phyloP scores from a whole-genome alignment of 2,113 vertebrate genomes.

The Poeciliopsis prolifica region DNA sequence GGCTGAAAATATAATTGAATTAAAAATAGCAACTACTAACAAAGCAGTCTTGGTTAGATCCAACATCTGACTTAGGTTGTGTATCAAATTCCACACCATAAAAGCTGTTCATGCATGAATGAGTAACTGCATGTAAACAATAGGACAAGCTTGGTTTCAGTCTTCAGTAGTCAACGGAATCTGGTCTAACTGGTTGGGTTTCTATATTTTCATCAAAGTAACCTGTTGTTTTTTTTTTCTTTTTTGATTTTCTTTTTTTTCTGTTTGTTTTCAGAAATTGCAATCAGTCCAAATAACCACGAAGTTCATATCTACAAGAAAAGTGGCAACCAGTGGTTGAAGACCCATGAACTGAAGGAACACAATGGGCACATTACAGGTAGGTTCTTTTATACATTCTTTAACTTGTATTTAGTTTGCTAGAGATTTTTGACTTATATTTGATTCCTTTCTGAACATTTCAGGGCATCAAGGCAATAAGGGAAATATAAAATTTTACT shows the following conservation, averaged over 20 bases:
- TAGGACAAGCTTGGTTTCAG: background rate
- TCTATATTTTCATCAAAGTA: background rate
- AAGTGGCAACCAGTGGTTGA: conserved; percentile 95
- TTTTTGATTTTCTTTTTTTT: background rate
- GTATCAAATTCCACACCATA: background rate
- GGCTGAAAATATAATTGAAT: conserved; percentile 32
- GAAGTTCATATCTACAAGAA: conserved; percentile 99
- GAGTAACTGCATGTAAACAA: background rate
- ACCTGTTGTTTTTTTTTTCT: background rate
- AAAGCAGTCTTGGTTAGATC: background rate
- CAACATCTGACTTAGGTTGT: background rate
- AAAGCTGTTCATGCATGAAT: background rate
- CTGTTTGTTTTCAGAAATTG: conserved; percentile 84
- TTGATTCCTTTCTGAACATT: background rate
- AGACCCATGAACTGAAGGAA: conserved; percentile 96
- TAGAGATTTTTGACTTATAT: background rate
- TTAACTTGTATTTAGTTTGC: background rate
- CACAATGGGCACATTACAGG: conserved; percentile 99
- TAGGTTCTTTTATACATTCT: conserved; percentile 39
- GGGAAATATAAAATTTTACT: background rate
- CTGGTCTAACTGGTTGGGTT: conserved; percentile 34
- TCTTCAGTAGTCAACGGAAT: background rate
- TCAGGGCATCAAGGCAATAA: background rate
- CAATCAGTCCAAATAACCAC: conserved; percentile 98
- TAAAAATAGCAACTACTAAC: background rate